Conservation (phyloP, 1,140 invertebrate genomes). For the Pogonognathellus flavescens region DNA sequence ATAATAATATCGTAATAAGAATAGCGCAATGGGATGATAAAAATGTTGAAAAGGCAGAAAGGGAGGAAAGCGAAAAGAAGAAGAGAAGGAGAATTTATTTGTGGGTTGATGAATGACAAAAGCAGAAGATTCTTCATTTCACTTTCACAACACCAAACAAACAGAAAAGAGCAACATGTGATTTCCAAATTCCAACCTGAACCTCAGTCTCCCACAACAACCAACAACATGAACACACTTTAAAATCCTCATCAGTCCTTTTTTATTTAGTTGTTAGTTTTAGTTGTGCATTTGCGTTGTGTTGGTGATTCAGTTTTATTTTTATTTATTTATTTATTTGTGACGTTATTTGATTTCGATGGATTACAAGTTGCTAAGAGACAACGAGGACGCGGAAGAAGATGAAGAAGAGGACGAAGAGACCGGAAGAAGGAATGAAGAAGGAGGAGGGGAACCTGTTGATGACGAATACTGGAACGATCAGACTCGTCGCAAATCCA, state of each 20-base stretch:
- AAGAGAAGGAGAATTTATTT: conserved; percentile 13
- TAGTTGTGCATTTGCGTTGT: no score
- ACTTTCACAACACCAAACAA: not conserved
- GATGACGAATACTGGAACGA: not conserved
- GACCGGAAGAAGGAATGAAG: not conserved
- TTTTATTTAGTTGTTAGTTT: not conserved
- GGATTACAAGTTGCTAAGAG: conserved; percentile 3
- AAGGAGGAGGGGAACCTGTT: not conserved
- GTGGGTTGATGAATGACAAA: conserved; percentile 12
- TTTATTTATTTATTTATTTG: not conserved
- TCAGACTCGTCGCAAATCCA: no score
- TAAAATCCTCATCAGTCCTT: not conserved
- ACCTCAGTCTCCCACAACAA: not conserved
- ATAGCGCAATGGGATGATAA: no score
- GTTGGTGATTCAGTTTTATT: not conserved
- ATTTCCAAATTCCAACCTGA: conserved; percentile 1
- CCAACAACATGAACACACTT: not conserved
- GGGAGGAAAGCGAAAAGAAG: not conserved
- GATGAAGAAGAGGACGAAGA: not conserved
- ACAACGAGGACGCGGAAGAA: not conserved
- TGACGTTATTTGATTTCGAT: not conserved
- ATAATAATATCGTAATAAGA: no score
- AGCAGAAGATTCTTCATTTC: no score
- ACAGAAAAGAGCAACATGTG: not conserved
- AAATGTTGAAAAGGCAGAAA: no score